Conservation (phyloP, 2,888 invertebrate genomes). For the Drosophila nr. medialis region DNA sequence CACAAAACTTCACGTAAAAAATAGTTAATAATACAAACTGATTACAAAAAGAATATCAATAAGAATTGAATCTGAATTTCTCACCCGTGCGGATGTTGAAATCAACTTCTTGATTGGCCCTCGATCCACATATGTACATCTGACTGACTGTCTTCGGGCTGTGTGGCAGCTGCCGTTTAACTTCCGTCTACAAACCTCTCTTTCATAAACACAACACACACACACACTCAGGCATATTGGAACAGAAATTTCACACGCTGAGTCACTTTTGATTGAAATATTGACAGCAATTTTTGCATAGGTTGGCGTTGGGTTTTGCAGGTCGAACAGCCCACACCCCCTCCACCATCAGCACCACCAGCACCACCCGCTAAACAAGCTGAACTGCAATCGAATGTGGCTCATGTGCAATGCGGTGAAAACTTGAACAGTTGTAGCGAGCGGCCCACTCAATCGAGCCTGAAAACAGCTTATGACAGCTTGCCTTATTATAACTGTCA, state of each 20-base stretch:
- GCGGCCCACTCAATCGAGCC: constrained; percentile 58
- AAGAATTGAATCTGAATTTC: not conserved
- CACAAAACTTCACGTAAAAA: rapidly evolving
- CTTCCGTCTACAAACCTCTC: constrained; percentile 43
- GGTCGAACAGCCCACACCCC: constrained; percentile 1
- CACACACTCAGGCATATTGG: not conserved
- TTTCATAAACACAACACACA: constrained; percentile 5
- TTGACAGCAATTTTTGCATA: constrained; percentile 74
- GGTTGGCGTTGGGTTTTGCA: constrained; percentile 57
- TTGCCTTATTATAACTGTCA: constrained; percentile 78
- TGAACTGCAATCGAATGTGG: constrained; percentile 29
- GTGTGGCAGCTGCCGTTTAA: constrained; percentile 58
- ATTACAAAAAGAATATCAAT: not conserved
- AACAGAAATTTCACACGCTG: constrained; percentile 21
- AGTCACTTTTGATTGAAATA: constrained; percentile 75
- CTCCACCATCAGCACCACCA: not conserved
- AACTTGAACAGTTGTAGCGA: constrained; percentile 43
- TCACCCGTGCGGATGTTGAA: not conserved
- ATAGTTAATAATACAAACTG: not conserved
- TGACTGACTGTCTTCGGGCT: constrained; percentile 24
- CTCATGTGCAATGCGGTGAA: constrained; percentile 66
- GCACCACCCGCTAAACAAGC: not conserved
- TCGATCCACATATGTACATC: constrained; percentile 17
- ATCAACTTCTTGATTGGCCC: constrained; percentile 9
- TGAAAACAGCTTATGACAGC: constrained; percentile 75